Evolutionary conservation across 2,888 invertebrate genomes (phyloP).

Genomic region (Brenthis hecate): DNA sequence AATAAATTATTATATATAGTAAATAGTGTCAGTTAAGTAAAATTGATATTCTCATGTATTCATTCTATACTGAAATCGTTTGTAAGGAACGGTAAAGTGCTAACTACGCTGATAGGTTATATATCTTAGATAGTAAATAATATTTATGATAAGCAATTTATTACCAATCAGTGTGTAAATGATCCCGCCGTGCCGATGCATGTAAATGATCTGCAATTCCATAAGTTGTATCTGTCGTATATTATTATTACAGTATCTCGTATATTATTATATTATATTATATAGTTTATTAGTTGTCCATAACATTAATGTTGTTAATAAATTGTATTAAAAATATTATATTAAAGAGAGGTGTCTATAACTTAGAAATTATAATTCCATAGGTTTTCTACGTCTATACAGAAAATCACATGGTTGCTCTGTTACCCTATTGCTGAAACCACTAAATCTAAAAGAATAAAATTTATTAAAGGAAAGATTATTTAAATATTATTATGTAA

Average conservation of each 20-base stretch:
- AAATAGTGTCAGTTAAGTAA: no score
- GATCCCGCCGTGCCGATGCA: constrained; percentile 33
- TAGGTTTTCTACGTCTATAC: no score
- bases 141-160: constrained; percentile 32
- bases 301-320: neutral
- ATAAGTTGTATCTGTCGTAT: constrained; percentile 20
- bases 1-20: no score
- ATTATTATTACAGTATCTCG: constrained; percentile 15
- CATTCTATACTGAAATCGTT: neutral
- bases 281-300: neutral
- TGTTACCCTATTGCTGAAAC: no score
- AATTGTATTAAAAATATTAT: no score
- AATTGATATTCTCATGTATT: neutral
- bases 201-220: constrained; percentile 30
- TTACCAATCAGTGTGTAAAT: constrained; percentile 35
- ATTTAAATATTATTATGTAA: no score
- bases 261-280: constrained; percentile 16
- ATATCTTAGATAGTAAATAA: constrained; percentile 16
- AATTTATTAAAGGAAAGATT: no score
- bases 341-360: no score
- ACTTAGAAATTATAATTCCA: no score
- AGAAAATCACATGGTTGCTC: no score
- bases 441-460: no score
- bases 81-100: neutral
- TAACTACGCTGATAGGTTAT: neutral